phyloP scores from a whole-genome alignment of 2,888 invertebrate genomes.

The Noctua comes region DNA sequence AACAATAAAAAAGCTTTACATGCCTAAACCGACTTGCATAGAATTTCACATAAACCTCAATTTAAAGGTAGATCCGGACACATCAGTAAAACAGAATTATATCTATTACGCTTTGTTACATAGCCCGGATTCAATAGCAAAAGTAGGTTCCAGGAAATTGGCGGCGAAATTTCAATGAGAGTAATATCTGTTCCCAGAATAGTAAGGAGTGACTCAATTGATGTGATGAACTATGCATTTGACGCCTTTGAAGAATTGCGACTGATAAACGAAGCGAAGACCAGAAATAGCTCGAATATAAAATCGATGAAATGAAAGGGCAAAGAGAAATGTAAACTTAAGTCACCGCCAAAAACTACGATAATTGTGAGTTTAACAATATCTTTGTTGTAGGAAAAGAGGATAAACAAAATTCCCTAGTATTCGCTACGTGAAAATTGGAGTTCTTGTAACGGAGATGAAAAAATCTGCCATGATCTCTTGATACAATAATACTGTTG shows the following conservation, averaged over 20 bases:
- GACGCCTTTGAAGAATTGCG: conserved; percentile 39
- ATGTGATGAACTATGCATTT: conserved; percentile 18
- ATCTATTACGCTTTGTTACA: conserved; percentile 1
- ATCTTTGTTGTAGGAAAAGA: not conserved
- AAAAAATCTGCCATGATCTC: not conserved
- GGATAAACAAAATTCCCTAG: not conserved
- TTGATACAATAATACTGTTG: no score
- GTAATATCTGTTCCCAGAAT: conserved; percentile 57
- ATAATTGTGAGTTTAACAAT: not conserved
- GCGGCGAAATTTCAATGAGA: conserved; percentile 56
- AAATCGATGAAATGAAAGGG: not conserved
- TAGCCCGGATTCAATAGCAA: conserved; percentile 20
- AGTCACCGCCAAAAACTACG: not conserved
- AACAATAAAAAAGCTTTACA: not conserved
- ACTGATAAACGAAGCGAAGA: conserved; percentile 34
- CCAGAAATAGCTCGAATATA: conserved; percentile 1
- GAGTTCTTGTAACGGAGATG: not conserved
- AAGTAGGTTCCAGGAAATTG: conserved; percentile 29
- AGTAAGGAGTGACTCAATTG: conserved; percentile 30
- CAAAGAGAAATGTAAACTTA: not conserved
- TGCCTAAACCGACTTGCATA: not conserved
- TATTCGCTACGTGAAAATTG: not conserved
- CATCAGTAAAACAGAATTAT: not conserved
- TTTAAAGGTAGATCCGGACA: conserved; percentile 30
- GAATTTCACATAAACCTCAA: conserved; percentile 28